These are phyloP conservation scores for Spinus olivaceus DNA, from an alignment of 2,797 vertebrate genomes.

Conservation along the genomic window DNA sequence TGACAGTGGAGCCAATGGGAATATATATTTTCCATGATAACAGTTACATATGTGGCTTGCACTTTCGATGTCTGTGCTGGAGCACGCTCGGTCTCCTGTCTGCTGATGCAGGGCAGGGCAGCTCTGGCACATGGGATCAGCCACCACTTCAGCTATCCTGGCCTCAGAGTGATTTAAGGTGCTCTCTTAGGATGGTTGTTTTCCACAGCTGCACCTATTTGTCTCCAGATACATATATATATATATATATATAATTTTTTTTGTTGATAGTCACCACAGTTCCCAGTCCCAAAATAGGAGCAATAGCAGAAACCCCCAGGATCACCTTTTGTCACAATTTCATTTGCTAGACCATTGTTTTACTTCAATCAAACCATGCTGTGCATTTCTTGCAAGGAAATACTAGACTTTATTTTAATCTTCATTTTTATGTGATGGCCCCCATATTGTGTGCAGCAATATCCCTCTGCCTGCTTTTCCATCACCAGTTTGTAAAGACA, in stretches of 20 bases:
- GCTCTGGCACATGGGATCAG: neutral
- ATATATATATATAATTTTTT: neutral
- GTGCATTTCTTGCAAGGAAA: neutral
- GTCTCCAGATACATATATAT: neutral
- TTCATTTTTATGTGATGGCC: neutral
- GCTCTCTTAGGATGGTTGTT: neutral
- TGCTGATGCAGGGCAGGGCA: neutral
- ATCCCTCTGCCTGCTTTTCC: neutral
- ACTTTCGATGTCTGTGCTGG: neutral
- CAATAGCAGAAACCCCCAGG: neutral
- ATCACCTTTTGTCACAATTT: neutral
- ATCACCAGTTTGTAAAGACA: neutral
- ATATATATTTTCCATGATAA: slow-evolving; percentile 41
- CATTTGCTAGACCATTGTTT: neutral
- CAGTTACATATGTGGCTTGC: neutral
- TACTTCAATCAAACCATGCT: neutral
- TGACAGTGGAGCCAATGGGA: slow-evolving; percentile 29
- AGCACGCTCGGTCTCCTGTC: neutral
- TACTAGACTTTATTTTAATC: neutral
- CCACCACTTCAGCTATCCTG: neutral
- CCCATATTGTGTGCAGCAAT: neutral
- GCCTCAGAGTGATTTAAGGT: neutral
- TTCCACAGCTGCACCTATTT: neutral
- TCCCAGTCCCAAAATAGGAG: neutral
- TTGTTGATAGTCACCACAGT: neutral